Evolutionary conservation across 2,113 vertebrate species (phyloP), one percentile per base, ranked within the genome.

Genomic region (Trematomus loennbergii): DNA sequence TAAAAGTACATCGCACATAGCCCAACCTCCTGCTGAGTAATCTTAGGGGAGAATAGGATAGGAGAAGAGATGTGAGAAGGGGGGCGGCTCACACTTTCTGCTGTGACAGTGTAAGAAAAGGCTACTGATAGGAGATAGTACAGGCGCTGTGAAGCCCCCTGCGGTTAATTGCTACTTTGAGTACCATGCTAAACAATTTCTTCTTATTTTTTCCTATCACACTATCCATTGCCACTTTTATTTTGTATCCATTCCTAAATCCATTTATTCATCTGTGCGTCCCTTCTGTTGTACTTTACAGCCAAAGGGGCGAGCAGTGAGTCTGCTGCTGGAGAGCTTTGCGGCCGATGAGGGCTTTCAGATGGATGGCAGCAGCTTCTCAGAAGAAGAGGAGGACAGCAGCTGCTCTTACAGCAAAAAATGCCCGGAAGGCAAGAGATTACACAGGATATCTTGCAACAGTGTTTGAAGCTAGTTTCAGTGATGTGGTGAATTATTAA

Each of bases 301-400:
- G 95, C 85, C 91, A 85, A 97, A 96, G 87, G 97, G 97, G 80
- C 95, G 95, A 17, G 97, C 97, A 0, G 97, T 98, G 84, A 98
- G 97, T 89, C 96, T 95, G 50, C 95, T 99, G n/a, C 92, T 99
- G 89, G 96, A 97, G 91, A 98, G 96, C 92, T 96, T 99, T 52
- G 93, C 97, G 0, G 96, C 96, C 33, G 97, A 99, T n/a, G 96
- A 96, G 0, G 96, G 96, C 87, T 98, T 98, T 17, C 95, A 95
- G 73, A 96, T 99, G 58, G 96, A 96, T 0, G 95, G 96, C 83
- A 97, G 96, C 96, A 98, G 97, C 94, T 98, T 98, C 92, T 98
- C 97, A 0, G 97, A 97, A 20, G 97, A 96, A 75, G 97, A 97
- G 9, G 95, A 95, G 62, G 92, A 94, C 69, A 82, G 61, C 73